Evolutionary conservation across 1,140 invertebrate genomes (phyloP), one percentile per base, ranked within the genome.

Genomic region (Subanguina moxae): DNA sequence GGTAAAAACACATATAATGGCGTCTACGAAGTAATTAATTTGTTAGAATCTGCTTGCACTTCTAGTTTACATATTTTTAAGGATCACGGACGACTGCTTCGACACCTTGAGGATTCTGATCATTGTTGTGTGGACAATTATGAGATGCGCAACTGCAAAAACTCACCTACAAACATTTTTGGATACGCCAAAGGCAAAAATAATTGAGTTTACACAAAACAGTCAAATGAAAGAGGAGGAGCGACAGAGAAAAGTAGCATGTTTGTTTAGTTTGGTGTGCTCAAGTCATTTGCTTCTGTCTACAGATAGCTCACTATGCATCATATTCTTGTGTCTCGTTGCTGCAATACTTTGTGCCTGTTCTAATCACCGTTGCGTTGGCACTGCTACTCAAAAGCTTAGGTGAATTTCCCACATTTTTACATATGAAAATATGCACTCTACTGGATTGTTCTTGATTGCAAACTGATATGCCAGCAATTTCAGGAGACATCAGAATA

Each of bases 91-190:
- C 17, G 58, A 43, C 8, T 19, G 3, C n/a, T 30, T 5, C 19
- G 58, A 43, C 3, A 25, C 19, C n/a, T 30, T 30, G 5, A 3
- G 58, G 13, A 61, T 30, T 21, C 19, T 46, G 19, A 7, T 59
- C 15, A 23, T 72, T 1, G 11, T 75, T 62, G 1, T 74, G 21
- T 59, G 48, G 74, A 21, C 25, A 48, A 13, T 67, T 21, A 25
- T 57, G 17, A 38, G 72, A 69, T 17, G 58, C 8, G 15, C 13
- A 23, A 43, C 71, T 28, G 23, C 64, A 1, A 43, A 57, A 42
- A n/a, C 21, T 42, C 38, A n/a, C 23, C 32, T 72, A 8, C 71
- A 75, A 59, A 67, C 71, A 17, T 72, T 74, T 68, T 62, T 72
- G 62, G 68, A 74, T 28, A 17, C 13, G 38, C 71, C 71, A 0